Conservation (phyloP, 2,888 invertebrate species). For the Andrena bicolor region DNA sequence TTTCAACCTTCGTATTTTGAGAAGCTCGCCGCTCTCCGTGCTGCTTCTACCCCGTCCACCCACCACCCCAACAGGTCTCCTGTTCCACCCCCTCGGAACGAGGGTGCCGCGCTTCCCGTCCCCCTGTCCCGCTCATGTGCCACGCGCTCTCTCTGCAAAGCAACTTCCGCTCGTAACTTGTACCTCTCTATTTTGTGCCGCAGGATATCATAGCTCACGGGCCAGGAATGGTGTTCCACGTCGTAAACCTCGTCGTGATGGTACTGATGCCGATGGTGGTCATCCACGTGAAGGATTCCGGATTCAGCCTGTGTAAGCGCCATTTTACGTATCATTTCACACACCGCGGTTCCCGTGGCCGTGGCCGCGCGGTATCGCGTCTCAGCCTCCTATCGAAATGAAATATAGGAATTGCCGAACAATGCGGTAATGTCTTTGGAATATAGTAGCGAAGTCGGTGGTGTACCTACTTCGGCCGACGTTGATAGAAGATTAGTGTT, state of each 20-base stretch:
- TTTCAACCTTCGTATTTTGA: constrained; percentile 62
- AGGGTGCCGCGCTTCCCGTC: constrained; percentile 23
- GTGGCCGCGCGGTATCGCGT: constrained; percentile 31
- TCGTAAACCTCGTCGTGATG: constrained; percentile 91
- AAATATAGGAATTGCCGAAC: constrained; percentile 29
- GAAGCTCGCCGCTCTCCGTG: constrained; percentile 42
- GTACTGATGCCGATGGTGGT: constrained; percentile 93
- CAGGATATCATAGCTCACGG: constrained; percentile 91
- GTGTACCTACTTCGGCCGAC: not conserved
- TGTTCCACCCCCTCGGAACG: not conserved
- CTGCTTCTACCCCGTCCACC: not conserved
- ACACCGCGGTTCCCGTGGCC: constrained; percentile 38
- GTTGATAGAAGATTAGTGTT: not conserved
- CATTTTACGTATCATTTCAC: constrained; percentile 74
- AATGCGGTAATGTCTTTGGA: constrained; percentile 12
- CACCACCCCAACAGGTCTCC: not conserved
- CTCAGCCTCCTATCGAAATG: constrained; percentile 28
- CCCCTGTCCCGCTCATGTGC: constrained; percentile 6
- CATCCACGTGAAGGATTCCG: constrained; percentile 90
- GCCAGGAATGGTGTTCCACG: constrained; percentile 91
- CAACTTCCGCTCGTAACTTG: constrained; percentile 71
- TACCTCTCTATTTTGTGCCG: constrained; percentile 76
- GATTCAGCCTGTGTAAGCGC: constrained; percentile 92
- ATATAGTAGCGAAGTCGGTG: not conserved
- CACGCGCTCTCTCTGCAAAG: constrained; percentile 41